phyloP scores from a whole-genome alignment of 2,113 vertebrate genomes.

The Alligator mississippiensis region DNA sequence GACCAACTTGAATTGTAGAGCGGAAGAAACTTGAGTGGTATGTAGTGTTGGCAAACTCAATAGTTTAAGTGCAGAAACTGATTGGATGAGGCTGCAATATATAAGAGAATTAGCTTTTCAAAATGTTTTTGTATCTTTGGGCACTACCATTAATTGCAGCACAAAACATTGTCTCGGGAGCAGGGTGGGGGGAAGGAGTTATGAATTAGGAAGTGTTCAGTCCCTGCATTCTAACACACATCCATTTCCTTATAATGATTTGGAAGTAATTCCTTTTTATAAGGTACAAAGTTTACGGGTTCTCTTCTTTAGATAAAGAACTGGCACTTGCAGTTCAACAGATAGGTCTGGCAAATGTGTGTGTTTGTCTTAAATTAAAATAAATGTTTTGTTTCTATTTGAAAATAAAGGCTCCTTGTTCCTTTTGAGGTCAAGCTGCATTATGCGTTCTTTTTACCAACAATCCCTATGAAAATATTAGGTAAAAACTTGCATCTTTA shows the following conservation, averaged over 20 bases:
- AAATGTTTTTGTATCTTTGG: constrained; percentile 30
- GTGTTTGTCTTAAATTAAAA: background rate
- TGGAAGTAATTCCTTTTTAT: constrained; percentile 9
- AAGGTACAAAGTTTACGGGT: background rate
- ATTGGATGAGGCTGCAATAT: background rate
- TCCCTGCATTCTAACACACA: background rate
- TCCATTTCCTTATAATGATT: background rate
- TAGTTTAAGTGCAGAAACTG: background rate
- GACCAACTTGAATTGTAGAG: background rate
- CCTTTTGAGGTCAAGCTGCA: background rate
- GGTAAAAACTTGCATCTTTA: background rate
- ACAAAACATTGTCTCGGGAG: constrained; percentile 22
- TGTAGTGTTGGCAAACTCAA: constrained; percentile 9
- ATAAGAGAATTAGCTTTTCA: constrained; percentile 13
- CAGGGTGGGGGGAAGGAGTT: background rate
- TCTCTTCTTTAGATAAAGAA: background rate
- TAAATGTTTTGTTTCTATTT: background rate
- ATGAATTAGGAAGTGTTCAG: background rate
- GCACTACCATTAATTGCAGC: constrained; percentile 47
- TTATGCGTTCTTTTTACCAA: background rate
- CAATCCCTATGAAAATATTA: background rate
- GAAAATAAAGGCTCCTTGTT: background rate
- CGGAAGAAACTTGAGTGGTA: background rate
- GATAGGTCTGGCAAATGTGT: background rate
- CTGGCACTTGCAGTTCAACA: background rate